Evolutionary conservation across 1,140 invertebrate species (phyloP).

Genomic region (Phthorimaea operculella): DNA sequence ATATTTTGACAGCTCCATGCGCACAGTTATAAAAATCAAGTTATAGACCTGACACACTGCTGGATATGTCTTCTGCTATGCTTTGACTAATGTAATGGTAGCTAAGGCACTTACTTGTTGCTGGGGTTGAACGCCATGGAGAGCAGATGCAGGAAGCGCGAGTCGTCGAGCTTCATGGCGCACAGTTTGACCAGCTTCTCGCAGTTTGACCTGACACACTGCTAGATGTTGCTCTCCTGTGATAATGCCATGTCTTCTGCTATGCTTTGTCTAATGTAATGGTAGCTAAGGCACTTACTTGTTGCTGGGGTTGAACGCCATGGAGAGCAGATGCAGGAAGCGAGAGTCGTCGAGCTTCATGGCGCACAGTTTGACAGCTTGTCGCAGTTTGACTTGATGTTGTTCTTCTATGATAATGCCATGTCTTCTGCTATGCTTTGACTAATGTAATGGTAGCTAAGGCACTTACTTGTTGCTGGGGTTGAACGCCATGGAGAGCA

Average conservation of each 20-base stretch:
- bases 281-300: conserved; percentile 80
- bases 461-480: conserved; percentile 86
- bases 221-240: conserved; percentile 97
- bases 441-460: too few relatives aligned
- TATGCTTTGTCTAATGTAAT: too few relatives aligned
- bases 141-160: conserved; percentile 90
- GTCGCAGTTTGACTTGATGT: conserved; percentile 92
- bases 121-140: conserved; percentile 94
- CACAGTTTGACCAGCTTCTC: conserved; percentile 92
- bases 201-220: conserved; percentile 94
- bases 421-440: too few relatives aligned
- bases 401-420: too few relatives aligned
- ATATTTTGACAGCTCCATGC: conserved; percentile 92
- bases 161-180: conserved; percentile 93
- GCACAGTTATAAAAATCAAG: too few relatives aligned
- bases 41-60: conserved; percentile 94
- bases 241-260: conserved; percentile 97
- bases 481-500: conserved; percentile 93
- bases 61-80: conserved; percentile 99
- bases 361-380: conserved; percentile 92
- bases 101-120: conserved; percentile 79
- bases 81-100: too few relatives aligned
- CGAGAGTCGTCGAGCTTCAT: conserved; percentile 94
- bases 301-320: conserved; percentile 93
- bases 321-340: conserved; percentile 90